These are phyloP conservation scores for Brachirus orientalis DNA, from an alignment of 2,113 vertebrate species.

Conservation along the genomic window DNA sequence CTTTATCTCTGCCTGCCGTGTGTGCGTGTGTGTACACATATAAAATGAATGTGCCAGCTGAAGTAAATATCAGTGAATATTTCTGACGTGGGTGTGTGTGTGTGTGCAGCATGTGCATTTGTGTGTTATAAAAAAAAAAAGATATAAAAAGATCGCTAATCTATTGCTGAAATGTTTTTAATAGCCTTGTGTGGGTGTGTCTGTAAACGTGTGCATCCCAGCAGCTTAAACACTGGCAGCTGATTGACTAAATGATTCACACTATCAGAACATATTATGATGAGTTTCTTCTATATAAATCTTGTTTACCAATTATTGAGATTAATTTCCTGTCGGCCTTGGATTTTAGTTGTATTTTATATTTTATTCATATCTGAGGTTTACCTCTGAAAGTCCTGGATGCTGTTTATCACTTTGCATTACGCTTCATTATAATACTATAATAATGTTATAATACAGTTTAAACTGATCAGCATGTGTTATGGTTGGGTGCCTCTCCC, in stretches of 20 bases:
- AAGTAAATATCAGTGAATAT: conserved; percentile 18
- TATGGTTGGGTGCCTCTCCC: too few relatives aligned
- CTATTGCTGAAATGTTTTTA: conserved; percentile 11
- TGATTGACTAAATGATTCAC: not conserved
- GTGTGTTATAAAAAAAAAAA: conserved; percentile 7
- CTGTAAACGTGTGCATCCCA: not conserved
- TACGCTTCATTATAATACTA: too few relatives aligned
- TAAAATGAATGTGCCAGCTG: conserved; percentile 46
- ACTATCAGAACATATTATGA: too few relatives aligned
- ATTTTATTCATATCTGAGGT: too few relatives aligned
- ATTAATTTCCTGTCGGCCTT: too few relatives aligned
- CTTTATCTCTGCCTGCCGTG: conserved; percentile 54
- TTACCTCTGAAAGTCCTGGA: too few relatives aligned
- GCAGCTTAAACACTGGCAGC: not conserved
- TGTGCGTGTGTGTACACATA: conserved; percentile 7
- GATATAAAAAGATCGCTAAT: conserved; percentile 4
- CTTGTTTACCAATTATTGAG: too few relatives aligned
- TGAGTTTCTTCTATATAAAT: too few relatives aligned
- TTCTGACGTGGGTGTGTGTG: conserved; percentile 22
- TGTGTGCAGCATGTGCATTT: not conserved
- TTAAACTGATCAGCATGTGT: too few relatives aligned
- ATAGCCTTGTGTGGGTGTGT: not conserved
- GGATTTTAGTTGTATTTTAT: too few relatives aligned
- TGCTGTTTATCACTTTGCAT: too few relatives aligned
- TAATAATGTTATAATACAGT: too few relatives aligned